Evolutionary conservation across 2,797 vertebrate genomes (phyloP).

Genomic region (Hirundo rustica): DNA sequence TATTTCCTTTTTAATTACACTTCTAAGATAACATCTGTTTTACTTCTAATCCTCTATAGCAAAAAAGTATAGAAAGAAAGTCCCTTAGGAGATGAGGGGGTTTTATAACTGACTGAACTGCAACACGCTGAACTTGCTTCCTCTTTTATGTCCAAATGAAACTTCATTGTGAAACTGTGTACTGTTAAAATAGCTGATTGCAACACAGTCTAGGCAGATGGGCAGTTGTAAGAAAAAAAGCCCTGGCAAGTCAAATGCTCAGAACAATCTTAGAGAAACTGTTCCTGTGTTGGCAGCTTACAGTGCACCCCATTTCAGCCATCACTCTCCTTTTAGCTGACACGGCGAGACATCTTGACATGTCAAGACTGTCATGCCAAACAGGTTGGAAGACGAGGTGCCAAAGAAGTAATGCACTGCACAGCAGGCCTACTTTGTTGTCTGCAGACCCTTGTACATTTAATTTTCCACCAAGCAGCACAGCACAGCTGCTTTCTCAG

Average conservation of each 20-base stretch:
- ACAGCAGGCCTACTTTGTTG: background rate
- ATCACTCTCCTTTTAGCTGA: background rate
- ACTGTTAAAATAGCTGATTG: slow-evolving; percentile 62
- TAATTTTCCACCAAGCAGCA: background rate
- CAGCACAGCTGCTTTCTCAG: background rate
- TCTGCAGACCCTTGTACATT: background rate
- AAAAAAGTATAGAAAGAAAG: slow-evolving; percentile 66
- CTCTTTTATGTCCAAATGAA: slow-evolving; percentile 74
- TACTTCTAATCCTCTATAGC: slow-evolving; percentile 37
- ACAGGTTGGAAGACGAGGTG: background rate
- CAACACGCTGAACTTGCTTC: slow-evolving; percentile 59
- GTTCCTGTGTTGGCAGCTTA: background rate
- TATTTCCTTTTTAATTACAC: slow-evolving; percentile 41
- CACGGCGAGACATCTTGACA: background rate
- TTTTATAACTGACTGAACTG: slow-evolving; percentile 65
- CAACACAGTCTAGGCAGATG: slow-evolving; percentile 3
- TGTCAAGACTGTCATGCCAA: background rate
- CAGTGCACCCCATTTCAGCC: background rate
- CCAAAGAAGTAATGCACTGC: background rate
- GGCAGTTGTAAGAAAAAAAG: background rate
- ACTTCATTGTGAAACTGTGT: slow-evolving; percentile 67
- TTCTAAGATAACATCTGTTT: slow-evolving; percentile 43
- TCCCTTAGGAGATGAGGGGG: slow-evolving; percentile 57
- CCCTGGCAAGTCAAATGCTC: background rate
- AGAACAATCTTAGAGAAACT: background rate